Percentiles rank a stretch among this genome's conserved stretches.
Evolutionary conservation across 2,888 invertebrate species (phyloP).

Genomic region (Pherbina coryleti): DNA sequence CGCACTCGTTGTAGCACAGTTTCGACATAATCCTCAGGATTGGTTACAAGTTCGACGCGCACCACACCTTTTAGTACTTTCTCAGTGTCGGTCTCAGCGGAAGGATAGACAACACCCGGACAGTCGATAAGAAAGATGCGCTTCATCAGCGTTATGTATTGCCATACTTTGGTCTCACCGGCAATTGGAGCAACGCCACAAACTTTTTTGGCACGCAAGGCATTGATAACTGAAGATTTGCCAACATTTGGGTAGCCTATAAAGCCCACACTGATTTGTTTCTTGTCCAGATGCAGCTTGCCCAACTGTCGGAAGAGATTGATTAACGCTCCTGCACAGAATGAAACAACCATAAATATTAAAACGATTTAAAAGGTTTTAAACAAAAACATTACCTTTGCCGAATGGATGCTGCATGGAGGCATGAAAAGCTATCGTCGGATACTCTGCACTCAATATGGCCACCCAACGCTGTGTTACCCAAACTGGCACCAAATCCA

Average conservation of each 20-base stretch:
- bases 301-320: conserved; percentile 95
- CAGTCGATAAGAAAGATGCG: conserved; percentile 98
- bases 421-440: conserved; percentile 98
- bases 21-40: conserved; percentile 94
- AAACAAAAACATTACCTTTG: conserved; percentile 74
- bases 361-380: background rate
- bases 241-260: conserved; percentile 99
- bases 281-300: conserved; percentile 95
- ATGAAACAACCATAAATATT: background rate
- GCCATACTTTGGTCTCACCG: conserved; percentile 98
- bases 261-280: conserved; percentile 98
- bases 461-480: conserved; percentile 98
- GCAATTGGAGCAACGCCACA: conserved; percentile 99
- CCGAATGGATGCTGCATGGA: conserved; percentile 98
- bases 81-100: conserved; percentile 94
- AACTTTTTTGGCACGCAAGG: conserved; percentile 94
- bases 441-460: conserved; percentile 92
- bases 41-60: conserved; percentile 92
- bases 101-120: conserved; percentile 98
- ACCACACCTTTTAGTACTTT: conserved; percentile 98
- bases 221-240: conserved; percentile 98
- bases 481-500: conserved; percentile 97
- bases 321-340: conserved; percentile 81
- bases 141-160: conserved; percentile 98
- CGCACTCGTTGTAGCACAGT: conserved; percentile 89